phyloP scores from a whole-genome alignment of 92 coral and sea anemone species.

The Zoanthus sansibaricus region DNA sequence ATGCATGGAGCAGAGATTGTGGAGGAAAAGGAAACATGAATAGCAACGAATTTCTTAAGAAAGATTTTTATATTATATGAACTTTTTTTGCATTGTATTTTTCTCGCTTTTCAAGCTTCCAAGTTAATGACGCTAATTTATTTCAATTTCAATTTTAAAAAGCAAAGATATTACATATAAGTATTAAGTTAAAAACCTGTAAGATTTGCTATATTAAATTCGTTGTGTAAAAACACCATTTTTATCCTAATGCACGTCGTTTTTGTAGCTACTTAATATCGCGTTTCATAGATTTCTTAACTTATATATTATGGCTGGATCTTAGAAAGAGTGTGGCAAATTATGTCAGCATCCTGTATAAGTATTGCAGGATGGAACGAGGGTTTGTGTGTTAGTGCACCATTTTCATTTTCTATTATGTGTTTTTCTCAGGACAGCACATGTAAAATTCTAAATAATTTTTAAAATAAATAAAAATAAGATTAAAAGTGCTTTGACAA shows the following conservation, averaged over 20 bases:
- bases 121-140: constrained; percentile 1
- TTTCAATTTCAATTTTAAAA: constrained; percentile 13
- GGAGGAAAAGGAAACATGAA: constrained; percentile 45
- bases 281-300: background rate
- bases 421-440: constrained; percentile 20
- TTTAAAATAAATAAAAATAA: background rate
- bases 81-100: constrained; percentile 10
- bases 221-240: background rate
- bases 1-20: constrained; percentile 8
- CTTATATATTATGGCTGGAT: background rate
- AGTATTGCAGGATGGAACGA: background rate
- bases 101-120: background rate
- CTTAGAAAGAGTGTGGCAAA: background rate
- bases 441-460: constrained; percentile 29
- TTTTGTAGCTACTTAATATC: background rate
- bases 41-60: background rate
- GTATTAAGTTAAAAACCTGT: background rate
- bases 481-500: background rate
- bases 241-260: background rate
- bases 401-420: background rate
- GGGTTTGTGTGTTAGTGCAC: background rate
- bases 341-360: background rate
- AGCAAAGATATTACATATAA: background rate
- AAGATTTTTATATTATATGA: background rate
- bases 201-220: background rate